phyloP scores from a whole-genome alignment of 2,113 vertebrate genomes.

The Clupea harengus region DNA sequence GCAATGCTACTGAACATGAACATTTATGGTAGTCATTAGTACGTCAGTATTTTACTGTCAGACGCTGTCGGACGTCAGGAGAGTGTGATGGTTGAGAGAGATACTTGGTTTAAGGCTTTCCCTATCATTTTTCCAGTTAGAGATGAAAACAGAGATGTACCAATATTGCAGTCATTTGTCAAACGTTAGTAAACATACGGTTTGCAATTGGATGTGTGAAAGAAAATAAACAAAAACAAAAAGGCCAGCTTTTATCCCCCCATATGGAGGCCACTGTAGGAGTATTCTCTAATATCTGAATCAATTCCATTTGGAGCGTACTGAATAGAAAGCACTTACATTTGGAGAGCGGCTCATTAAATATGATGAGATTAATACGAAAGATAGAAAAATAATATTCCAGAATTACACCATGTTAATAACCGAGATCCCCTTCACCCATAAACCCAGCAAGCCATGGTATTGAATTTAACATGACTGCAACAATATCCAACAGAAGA shows the following conservation, averaged over 20 bases:
- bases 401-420: neutral
- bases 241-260: neutral
- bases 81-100: neutral
- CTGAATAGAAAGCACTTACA: neutral
- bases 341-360: neutral
- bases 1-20: neutral
- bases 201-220: neutral
- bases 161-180: neutral
- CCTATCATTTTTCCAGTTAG: neutral
- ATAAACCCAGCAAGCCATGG: neutral
- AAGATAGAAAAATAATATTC: neutral
- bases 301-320: neutral
- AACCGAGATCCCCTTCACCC: neutral
- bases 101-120: neutral
- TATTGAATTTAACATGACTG: neutral
- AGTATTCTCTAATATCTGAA: neutral
- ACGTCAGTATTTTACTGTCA: neutral
- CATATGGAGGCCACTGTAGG: neutral
- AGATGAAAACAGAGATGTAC: neutral
- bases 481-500: neutral
- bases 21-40: neutral
- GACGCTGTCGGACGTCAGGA: neutral
- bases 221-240: neutral
- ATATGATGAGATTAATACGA: neutral
- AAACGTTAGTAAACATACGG: neutral